Evolutionary conservation across 2,113 vertebrate species (phyloP), one percentile per base, ranked within the genome.

Genomic region (Harpagus bidentatus): DNA sequence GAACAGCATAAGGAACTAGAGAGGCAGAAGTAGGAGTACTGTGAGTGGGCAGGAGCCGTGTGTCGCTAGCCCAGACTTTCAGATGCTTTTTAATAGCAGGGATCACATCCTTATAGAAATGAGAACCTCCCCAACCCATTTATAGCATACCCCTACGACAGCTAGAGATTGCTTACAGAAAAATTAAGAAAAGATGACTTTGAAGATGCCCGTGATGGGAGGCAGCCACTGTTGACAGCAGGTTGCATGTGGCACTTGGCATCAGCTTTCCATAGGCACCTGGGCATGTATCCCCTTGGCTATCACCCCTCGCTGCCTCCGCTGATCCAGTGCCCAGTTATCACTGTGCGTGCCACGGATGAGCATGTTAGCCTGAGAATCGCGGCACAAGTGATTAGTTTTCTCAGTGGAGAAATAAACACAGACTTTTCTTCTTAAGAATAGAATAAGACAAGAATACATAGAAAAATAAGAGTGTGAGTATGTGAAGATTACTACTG

Each of bases 311-410:
- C 56, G 17, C 1, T 40, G 58, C 48, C 52, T 32, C 38, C 1
- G 17, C 65, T 62, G 63, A 66, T 61, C 21, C 4, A 2, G 40
- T 56, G 77, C 86, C 53, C 80, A 36, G 29, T 43, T 36, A 5
- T 26, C 16, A 2, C 72, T 42, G 36, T 25, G 13, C 4, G 0
- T n/a, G 38, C 83, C 31, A 10, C 0, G 5, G 34, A 29, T 38
- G 19, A 80, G 16, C 17, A 6, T 14, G n/a, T 23, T 47, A 40
- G 69, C 42, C 40, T 28, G 16, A 32, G 72, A 69, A 52, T 3
- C 36, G 42, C 69, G 69, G 47, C 38, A 67, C 11, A 20, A 77
- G 36, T 0, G 4, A 55, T 55, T 58, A 15, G 28, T 84, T 45
- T 72, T 36, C 55, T 47, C 32, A 36, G 38, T 36, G 32, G 13